phyloP scores from a whole-genome alignment of 2,113 vertebrate genomes.

The Melanerpes formicivorus region DNA sequence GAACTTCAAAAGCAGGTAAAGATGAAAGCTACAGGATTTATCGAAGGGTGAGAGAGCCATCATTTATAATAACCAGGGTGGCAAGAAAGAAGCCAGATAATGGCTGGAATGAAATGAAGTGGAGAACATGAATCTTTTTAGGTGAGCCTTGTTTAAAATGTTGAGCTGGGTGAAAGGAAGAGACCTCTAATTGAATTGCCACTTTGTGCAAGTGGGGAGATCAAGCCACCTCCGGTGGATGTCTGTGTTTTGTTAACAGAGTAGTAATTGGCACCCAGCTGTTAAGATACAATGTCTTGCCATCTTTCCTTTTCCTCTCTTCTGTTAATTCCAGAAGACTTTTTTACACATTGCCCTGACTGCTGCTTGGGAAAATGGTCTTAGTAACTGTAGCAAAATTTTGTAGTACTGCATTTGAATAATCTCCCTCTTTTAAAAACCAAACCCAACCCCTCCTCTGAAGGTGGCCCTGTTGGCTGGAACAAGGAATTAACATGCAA shows the following conservation, averaged over 20 bases:
- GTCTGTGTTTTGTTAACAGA: neutral
- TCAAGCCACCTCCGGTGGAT: neutral
- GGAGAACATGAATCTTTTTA: neutral
- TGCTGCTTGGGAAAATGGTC: neutral
- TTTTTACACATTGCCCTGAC: neutral
- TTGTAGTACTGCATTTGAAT: neutral
- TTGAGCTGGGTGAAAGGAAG: neutral
- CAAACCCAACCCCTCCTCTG: neutral
- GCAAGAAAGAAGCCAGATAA: neutral
- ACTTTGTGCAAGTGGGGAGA: neutral
- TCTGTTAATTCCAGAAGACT: constrained; percentile 23
- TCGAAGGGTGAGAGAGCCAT: neutral
- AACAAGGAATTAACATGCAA: neutral
- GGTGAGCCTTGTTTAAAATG: neutral
- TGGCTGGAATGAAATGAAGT: neutral
- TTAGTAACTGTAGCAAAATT: neutral
- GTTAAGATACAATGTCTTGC: neutral
- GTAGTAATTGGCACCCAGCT: constrained; percentile 14
- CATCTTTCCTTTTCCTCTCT: neutral
- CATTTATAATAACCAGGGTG: constrained; percentile 30
- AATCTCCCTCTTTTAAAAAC: neutral
- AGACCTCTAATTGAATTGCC: constrained; percentile 36
- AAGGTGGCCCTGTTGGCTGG: neutral
- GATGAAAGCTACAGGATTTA: constrained; percentile 2
- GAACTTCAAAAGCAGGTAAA: constrained; percentile 27